Evolutionary conservation across 1,140 invertebrate species (phyloP), one percentile per base, ranked within the genome.

Genomic region (Zaprionus davidi): DNA sequence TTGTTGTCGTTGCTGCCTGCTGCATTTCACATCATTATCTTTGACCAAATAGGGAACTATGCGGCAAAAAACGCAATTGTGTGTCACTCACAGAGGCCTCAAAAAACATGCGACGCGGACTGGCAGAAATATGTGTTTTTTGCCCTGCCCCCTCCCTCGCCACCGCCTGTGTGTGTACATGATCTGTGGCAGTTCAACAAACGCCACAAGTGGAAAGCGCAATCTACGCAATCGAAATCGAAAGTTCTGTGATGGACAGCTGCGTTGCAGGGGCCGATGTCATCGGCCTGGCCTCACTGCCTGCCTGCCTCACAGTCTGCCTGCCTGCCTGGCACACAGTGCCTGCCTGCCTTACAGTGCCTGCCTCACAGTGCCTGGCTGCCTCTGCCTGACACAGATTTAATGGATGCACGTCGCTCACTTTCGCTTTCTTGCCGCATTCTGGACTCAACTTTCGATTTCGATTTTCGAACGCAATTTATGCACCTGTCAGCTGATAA

Each of bases 11-110:
- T 24, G 60, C 26, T 36, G 59, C 6, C 6, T 63, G 65, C 46
- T 75, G 85, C 85, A 90, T 90, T 90, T 90, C 85, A 90, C 85
- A 90, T 90, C 85, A 90, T 90, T 90, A 90, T 90, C 85, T 90
- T 77, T 90, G 85, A 85, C 85, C 85, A 90, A 90, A 90, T 90
- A 90, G 86, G 85, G 85, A 90, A 90, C 86, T 85, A 82, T 85
- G 84, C 63, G 12, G 28, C 28, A 55, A 78, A 83, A 88, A 82
- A 90, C 86, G 79, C 85, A 85, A 90, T 90, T 90, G 85, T 90
- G 85, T 90, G 85, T 90, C 85, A 90, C 62, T 90, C 85, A 90
- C 64, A 66, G 86, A 64, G 81, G 74, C 85, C 73, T 90, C 81
- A 88, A 69, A 53, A 68, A 73, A 51, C 57, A 9, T 44, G 22